Conservation (phyloP, 2,113 vertebrate species). For the Bubo blakistoni region DNA sequence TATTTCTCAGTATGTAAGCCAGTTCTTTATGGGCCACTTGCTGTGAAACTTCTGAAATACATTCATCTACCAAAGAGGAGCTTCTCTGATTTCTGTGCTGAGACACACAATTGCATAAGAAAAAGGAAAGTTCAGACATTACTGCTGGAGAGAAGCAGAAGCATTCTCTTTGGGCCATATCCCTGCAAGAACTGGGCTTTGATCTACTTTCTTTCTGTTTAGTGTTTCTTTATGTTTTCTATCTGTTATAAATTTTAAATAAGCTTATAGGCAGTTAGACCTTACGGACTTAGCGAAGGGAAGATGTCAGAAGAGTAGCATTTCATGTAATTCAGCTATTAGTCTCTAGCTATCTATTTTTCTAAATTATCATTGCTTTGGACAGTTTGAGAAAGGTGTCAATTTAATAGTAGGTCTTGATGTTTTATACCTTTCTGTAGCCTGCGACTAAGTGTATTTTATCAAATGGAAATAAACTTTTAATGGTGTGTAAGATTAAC, state of each 20-base stretch:
- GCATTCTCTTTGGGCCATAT: neutral
- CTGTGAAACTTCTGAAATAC: neutral
- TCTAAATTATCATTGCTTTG: neutral
- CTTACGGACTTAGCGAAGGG: accelerated
- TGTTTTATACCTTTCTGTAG: neutral
- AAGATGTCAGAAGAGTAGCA: neutral
- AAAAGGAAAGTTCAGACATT: neutral
- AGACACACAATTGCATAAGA: neutral
- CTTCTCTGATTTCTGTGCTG: neutral
- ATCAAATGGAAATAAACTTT: neutral
- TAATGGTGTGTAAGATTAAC: neutral
- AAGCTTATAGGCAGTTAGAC: neutral
- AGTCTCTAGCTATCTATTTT: neutral
- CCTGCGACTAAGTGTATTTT: neutral
- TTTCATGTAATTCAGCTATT: neutral
- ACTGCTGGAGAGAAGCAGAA: neutral
- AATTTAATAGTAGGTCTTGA: neutral
- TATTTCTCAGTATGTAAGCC: neutral
- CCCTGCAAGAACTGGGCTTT: neutral
- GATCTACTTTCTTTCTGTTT: neutral
- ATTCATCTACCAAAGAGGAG: neutral
- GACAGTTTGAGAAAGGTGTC: neutral
- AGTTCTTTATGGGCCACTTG: constrained; percentile 3
- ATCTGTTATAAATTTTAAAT: neutral
- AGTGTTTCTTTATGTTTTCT: neutral